These are phyloP conservation scores for Oophaga sylvatica DNA, from an alignment of 2,797 vertebrate genomes.

Conservation along the genomic window DNA sequence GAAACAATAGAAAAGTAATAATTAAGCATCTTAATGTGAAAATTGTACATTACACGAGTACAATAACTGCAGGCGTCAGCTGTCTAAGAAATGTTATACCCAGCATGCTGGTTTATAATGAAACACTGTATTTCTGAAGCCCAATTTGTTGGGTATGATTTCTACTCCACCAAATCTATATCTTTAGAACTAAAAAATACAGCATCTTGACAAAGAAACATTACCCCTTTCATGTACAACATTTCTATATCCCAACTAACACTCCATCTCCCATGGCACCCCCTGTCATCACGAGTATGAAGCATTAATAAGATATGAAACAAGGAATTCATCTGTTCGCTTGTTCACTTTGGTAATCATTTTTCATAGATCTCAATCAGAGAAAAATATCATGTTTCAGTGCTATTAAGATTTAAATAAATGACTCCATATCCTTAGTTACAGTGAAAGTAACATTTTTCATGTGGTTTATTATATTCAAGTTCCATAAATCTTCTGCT, in stretches of 20 bases:
- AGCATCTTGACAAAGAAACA: conserved; percentile 31
- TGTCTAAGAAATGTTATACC: neutral
- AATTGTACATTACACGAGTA: neutral
- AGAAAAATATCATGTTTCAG: conserved; percentile 15
- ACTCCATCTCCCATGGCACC: conserved; percentile 27
- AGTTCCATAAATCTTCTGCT: conserved; percentile 16
- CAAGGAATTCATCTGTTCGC: conserved; percentile 5
- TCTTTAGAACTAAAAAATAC: conserved; percentile 17
- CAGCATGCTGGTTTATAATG: neutral
- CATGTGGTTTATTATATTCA: conserved; percentile 1
- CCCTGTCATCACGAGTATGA: conserved; percentile 29
- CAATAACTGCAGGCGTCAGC: conserved; percentile 19
- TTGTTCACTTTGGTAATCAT: conserved; percentile 40
- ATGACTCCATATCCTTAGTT: conserved; percentile 7
- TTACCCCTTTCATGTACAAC: conserved; percentile 30
- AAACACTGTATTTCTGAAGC: neutral
- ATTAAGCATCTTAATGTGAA: neutral
- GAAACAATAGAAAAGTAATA: conserved; percentile 12
- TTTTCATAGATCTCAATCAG: conserved; percentile 17
- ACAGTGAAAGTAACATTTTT: conserved; percentile 3
- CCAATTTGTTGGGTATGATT: conserved; percentile 33
- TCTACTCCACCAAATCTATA: conserved; percentile 16
- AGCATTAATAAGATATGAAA: conserved; percentile 24
- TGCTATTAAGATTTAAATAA: conserved; percentile 31
- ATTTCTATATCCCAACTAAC: conserved; percentile 32